Evolutionary conservation across 2,797 vertebrate genomes (phyloP).

Genomic region (Psittacula derbiana): DNA sequence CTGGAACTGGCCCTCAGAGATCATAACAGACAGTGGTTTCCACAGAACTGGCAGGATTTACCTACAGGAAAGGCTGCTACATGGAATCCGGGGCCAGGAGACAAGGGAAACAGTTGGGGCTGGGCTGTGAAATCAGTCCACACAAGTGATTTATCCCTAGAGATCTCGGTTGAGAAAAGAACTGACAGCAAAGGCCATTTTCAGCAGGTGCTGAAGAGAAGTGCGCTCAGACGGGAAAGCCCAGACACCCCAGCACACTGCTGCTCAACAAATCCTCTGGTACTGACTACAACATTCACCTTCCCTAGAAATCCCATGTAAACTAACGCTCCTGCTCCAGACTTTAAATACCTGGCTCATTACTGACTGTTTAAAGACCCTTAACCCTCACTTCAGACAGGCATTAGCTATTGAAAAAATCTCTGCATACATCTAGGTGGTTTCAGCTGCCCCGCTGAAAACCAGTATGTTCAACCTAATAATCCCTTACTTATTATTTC

Average conservation of each 20-base stretch:
- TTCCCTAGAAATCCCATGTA: background rate
- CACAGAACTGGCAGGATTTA: background rate
- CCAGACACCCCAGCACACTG: background rate
- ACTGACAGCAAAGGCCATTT: background rate
- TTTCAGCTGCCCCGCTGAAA: background rate
- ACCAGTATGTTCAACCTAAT: background rate
- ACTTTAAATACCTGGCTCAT: background rate
- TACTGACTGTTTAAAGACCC: background rate
- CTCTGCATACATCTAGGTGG: background rate
- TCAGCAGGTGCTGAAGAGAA: background rate
- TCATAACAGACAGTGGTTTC: background rate
- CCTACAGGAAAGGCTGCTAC: background rate
- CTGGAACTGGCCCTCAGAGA: background rate
- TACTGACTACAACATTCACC: background rate
- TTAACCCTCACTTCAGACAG: background rate
- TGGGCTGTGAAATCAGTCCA: background rate
- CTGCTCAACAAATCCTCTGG: background rate
- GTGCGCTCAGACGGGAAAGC: background rate
- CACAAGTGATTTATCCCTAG: background rate
- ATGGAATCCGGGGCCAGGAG: background rate
- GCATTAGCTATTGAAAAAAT: background rate
- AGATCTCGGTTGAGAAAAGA: background rate
- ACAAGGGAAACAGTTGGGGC: background rate
- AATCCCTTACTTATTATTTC: slow-evolving; percentile 13
- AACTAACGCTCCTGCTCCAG: background rate